Evolutionary conservation across 2,113 vertebrate species (phyloP).

Genomic region (Vanacampus margaritifer): DNA sequence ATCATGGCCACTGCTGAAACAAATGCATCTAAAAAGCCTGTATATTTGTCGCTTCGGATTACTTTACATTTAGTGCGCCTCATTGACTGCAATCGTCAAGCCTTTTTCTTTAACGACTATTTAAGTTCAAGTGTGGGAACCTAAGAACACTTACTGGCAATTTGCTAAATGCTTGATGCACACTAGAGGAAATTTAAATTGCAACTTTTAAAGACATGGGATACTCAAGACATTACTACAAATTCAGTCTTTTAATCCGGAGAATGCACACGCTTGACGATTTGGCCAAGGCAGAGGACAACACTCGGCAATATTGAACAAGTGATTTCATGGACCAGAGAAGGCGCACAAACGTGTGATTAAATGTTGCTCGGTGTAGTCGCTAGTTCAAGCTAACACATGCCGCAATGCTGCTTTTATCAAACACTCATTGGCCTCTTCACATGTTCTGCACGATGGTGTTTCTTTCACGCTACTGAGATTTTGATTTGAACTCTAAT

Average conservation of each 20-base stretch:
- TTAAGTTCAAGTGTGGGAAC: constrained; percentile 1
- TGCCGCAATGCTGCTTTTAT: neutral
- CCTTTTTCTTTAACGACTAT: neutral
- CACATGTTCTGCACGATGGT: neutral
- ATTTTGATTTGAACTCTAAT: constrained; percentile 1
- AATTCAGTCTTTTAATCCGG: neutral
- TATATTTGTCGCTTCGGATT: neutral
- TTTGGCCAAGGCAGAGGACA: neutral
- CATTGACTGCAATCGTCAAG: neutral
- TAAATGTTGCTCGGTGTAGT: neutral
- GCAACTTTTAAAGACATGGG: neutral
- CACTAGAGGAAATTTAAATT: constrained; percentile 3
- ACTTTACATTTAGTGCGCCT: neutral
- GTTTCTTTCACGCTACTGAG: neutral
- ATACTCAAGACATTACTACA: neutral
- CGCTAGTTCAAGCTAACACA: no score
- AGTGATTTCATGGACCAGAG: constrained; percentile 3
- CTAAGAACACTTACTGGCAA: constrained; percentile 3
- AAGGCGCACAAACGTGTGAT: neutral
- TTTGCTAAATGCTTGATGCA: neutral
- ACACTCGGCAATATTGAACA: neutral
- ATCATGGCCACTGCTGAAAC: constrained; percentile 22
- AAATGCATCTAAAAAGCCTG: neutral
- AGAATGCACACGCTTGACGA: neutral
- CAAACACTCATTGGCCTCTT: neutral